Conservation (phyloP, 2,797 vertebrate genomes). For the Microhierax caerulescens region DNA sequence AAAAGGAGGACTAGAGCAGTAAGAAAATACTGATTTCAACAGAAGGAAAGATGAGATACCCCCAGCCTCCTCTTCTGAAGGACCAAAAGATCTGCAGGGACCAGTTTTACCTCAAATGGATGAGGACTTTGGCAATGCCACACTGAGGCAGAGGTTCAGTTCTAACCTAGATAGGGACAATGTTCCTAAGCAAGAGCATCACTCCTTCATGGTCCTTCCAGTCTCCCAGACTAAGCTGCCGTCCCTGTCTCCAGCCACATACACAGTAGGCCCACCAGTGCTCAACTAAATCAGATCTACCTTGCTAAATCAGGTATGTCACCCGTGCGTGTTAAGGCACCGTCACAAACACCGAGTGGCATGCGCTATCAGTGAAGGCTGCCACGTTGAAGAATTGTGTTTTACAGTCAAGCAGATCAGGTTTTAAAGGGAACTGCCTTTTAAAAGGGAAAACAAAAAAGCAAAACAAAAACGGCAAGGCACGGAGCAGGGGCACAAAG, state of each 20-base stretch:
- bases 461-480: background rate
- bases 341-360: background rate
- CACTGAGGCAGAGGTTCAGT: background rate
- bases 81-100: background rate
- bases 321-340: background rate
- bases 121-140: background rate
- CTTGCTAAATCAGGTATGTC: background rate
- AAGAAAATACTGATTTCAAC: background rate
- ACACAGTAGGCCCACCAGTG: background rate
- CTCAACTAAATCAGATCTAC: background rate
- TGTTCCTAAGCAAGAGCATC: rapidly evolving
- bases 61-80: background rate
- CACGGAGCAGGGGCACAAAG: background rate
- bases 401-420: background rate
- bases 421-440: background rate
- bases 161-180: background rate
- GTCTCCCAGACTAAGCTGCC: background rate
- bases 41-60: background rate
- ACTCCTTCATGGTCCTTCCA: background rate
- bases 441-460: background rate
- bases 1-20: background rate
- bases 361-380: background rate
- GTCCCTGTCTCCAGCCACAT: background rate
- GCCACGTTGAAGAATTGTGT: background rate
- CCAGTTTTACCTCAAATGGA: background rate